Evolutionary conservation across 2,797 vertebrate species (phyloP), one percentile per base, ranked within the genome.

Genomic region (Oreochromis mossambicus): DNA sequence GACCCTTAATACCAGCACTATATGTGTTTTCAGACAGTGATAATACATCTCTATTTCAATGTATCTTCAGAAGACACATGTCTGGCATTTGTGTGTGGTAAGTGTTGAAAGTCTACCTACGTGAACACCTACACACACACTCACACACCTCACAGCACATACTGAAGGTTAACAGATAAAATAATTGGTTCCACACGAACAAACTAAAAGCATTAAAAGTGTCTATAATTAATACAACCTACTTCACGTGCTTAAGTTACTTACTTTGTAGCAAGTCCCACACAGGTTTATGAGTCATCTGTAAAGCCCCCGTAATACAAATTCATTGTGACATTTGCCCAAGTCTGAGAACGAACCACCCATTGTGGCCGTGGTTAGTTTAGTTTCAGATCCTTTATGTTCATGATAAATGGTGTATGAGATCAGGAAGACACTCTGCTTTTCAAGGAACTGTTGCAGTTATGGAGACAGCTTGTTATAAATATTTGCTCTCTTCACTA

Each of bases 221-320:
- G 38, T 2, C 43, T 52, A 70, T 58, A 13, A 78, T 73, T 68
- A 78, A 29, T 26, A 75, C 8, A 19, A 55, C 75, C n/a, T 24
- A 48, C 50, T 79, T 68, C 8, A 50, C 1, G 15, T 17, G 24
- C 21, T 46, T 70, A 32, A 34, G 2, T 14, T 55, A 73, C 19
- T 43, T 13, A 17, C 8, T 41, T 61, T 9, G 21, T 24, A 29
- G 8, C 2, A 70, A 41, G 51, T 66, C 80, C 36, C 78, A 86
- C 81, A 79, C 61, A 81, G 29, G 15, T 55, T 29, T 14, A 6
- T 87, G 87, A 90, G 55, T 89, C 80, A 89, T 9, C 7, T 75
- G 43, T 83, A 41, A 75, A 41, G 56, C 70, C 43, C 43, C 50
- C 21, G 4, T 19, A 41, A 11, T 5, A 79, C 17, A 73, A 32